Evolutionary conservation across 2,888 invertebrate genomes (phyloP).

Genomic region (Morpho deidamia): DNA sequence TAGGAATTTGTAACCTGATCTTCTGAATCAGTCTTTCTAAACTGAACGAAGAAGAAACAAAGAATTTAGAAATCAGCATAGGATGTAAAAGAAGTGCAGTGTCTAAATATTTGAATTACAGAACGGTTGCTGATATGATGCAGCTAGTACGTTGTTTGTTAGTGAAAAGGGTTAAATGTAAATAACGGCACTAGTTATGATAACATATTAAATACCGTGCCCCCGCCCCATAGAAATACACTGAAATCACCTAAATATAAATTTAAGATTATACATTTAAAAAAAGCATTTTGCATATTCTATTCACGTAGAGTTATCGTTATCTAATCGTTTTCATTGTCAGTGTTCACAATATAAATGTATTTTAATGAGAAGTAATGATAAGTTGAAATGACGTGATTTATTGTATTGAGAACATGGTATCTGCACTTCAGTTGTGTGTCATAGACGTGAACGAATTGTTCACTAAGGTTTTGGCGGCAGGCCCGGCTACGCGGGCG

Average conservation of each 20-base stretch:
- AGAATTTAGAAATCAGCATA: too few relatives aligned
- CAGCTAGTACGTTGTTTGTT: too few relatives aligned
- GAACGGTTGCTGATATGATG: too few relatives aligned
- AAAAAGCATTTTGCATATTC: neutral
- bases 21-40: too few relatives aligned
- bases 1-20: too few relatives aligned
- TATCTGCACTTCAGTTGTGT: conserved; percentile 20
- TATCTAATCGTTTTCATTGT: conserved; percentile 25
- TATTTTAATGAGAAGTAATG: conserved; percentile 24
- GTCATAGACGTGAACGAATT: conserved; percentile 21
- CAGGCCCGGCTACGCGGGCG: conserved; percentile 26
- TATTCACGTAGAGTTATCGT: conserved; percentile 5
- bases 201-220: too few relatives aligned
- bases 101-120: too few relatives aligned
- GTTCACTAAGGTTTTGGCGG: conserved; percentile 27
- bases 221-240: neutral
- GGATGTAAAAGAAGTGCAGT: too few relatives aligned
- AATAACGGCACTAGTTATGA: too few relatives aligned
- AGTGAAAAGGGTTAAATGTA: too few relatives aligned
- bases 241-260: neutral
- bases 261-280: neutral
- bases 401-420: conserved; percentile 20
- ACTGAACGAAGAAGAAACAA: too few relatives aligned
- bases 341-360: conserved; percentile 18
- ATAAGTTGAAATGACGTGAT: conserved; percentile 21